These are phyloP conservation scores for Nysson spinosus DNA, from an alignment of 2,888 invertebrate genomes.

Conservation along the genomic window DNA sequence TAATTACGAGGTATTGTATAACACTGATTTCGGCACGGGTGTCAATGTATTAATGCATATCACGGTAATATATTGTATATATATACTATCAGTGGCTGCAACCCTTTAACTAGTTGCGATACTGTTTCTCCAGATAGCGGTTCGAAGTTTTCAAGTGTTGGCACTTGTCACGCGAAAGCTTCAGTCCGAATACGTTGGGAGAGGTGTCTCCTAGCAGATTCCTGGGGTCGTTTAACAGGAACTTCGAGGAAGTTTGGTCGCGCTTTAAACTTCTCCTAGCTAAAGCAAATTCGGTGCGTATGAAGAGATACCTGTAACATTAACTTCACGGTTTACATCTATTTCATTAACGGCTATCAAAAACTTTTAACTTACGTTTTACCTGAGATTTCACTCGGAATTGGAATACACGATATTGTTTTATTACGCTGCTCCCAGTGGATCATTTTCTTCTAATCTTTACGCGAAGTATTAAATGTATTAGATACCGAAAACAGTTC, in stretches of 20 bases:
- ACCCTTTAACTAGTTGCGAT: slow-evolving; percentile 5
- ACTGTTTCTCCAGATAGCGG: not conserved
- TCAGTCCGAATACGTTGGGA: slow-evolving; percentile 5
- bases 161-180: slow-evolving; percentile 15
- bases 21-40: too few relatives aligned
- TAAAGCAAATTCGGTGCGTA: slow-evolving; percentile 5
- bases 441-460: too few relatives aligned
- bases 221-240: slow-evolving; percentile 22
- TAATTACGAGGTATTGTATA: too few relatives aligned
- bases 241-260: slow-evolving; percentile 3
- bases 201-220: slow-evolving; percentile 8
- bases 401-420: too few relatives aligned
- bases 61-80: not conserved
- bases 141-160: slow-evolving; percentile 22
- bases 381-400: too few relatives aligned
- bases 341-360: not conserved
- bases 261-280: slow-evolving; percentile 6
- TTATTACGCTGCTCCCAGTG: too few relatives aligned
- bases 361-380: not conserved
- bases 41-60: not conserved
- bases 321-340: not conserved
- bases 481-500: too few relatives aligned
- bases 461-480: too few relatives aligned
- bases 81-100: not conserved
- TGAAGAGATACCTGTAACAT: not conserved